Evolutionary conservation across 2,797 vertebrate genomes (phyloP).

Genomic region (Squalus acanthias): DNA sequence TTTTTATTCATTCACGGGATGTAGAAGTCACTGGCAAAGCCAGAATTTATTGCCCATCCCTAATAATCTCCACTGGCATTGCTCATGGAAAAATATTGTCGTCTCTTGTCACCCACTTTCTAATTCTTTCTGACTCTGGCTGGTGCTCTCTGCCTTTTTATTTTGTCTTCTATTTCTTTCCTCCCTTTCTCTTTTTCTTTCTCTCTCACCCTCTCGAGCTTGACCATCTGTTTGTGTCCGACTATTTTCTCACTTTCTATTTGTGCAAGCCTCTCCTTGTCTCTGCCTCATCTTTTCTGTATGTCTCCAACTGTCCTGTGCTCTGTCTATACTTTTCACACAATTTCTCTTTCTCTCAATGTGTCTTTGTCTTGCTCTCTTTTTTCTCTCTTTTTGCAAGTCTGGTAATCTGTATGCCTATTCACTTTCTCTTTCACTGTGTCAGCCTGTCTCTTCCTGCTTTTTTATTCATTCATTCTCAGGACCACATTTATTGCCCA

Average conservation of each 20-base stretch:
- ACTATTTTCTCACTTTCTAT: background rate
- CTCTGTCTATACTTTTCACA: background rate
- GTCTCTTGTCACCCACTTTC: no score
- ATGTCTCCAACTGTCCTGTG: background rate
- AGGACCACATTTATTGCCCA: no score
- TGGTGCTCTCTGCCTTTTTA: background rate
- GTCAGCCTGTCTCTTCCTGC: background rate
- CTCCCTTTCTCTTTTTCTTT: background rate
- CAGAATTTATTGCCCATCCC: no score
- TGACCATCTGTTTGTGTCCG: background rate
- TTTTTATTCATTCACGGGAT: no score
- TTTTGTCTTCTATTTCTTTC: background rate
- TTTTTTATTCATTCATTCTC: background rate
- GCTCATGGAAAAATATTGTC: no score
- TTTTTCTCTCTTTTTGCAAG: background rate
- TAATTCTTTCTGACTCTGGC: no score
- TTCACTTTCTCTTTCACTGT: background rate
- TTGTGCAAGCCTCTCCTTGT: background rate
- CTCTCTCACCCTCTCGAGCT: background rate
- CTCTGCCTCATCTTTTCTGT: background rate
- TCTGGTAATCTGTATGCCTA: conserved; percentile 8
- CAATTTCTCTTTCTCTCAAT: background rate
- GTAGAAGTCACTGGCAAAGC: no score
- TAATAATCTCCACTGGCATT: background rate
- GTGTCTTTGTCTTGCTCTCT: background rate